A percentile compares a stretch with the other conserved stretches of the same genome.
Conservation (phyloP, 1,140 invertebrate species). For the Drosophila lacteicornis region DNA sequence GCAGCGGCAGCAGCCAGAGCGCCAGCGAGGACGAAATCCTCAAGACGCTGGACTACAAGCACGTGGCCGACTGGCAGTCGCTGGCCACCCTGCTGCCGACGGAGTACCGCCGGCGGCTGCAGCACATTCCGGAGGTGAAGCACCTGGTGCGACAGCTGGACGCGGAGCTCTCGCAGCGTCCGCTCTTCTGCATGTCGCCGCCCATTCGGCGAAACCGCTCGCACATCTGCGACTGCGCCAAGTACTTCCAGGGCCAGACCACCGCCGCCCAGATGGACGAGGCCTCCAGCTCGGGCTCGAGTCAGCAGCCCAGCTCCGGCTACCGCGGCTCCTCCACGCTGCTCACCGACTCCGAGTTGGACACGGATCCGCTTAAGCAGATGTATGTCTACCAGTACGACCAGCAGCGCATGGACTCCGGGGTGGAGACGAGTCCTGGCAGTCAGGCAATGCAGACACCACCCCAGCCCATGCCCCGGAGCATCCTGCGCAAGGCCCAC, state of each 20-base stretch:
- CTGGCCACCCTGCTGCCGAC: constrained; percentile 93
- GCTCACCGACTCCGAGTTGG: constrained; percentile 90
- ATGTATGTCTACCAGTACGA: constrained; percentile 93
- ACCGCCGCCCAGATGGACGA: constrained; percentile 72
- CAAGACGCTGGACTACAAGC: constrained; percentile 91
- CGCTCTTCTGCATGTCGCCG: constrained; percentile 89
- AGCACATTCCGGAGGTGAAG: constrained; percentile 90
- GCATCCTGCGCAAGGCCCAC: constrained; percentile 77
- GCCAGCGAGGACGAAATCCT: constrained; percentile 91
- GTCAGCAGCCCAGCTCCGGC: constrained; percentile 92
- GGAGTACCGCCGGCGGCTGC: constrained; percentile 90
- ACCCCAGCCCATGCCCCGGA: constrained; percentile 86
- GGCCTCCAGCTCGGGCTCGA: constrained; percentile 89
- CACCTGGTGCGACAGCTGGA: constrained; percentile 80
- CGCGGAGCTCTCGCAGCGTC: constrained; percentile 86
- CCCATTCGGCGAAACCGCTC: constrained; percentile 87
- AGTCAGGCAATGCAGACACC: constrained; percentile 42
- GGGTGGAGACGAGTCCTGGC: constrained; percentile 67
- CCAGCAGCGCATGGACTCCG: constrained; percentile 86
- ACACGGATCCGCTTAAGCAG: constrained; percentile 84
- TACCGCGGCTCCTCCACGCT: constrained; percentile 94
- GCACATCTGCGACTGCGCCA: constrained; percentile 87
- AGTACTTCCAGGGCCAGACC: constrained; percentile 80
- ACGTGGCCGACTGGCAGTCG: constrained; percentile 96
- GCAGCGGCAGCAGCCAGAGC: constrained; percentile 90